phyloP scores from a whole-genome alignment of 2,888 invertebrate species.

The Lasiommata megera region DNA sequence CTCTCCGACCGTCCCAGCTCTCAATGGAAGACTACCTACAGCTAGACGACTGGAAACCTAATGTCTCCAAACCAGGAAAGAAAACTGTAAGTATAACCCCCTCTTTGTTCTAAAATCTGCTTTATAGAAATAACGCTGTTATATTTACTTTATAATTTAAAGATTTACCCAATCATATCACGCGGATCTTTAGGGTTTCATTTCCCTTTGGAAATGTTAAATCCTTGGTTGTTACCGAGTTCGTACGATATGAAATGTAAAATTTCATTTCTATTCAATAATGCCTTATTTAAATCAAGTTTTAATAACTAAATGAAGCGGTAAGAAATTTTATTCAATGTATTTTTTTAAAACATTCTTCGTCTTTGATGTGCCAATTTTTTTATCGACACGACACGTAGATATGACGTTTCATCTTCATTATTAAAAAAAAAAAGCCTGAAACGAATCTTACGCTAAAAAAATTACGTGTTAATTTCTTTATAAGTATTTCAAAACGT shows the following conservation, averaged over 20 bases:
- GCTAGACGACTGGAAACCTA: slow-evolving; percentile 88
- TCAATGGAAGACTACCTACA: slow-evolving; percentile 97
- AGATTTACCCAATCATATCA: background rate
- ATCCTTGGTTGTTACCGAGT: background rate
- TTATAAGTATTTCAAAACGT: background rate
- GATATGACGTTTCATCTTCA: background rate
- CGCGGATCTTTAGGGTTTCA: background rate
- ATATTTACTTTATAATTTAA: background rate
- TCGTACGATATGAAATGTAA: background rate
- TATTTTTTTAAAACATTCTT: background rate
- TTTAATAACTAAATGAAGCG: background rate
- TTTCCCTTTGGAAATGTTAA: slow-evolving; percentile 19
- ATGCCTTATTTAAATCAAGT: background rate
- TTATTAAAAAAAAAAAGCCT: background rate
- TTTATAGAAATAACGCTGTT: background rate
- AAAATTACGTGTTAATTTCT: background rate
- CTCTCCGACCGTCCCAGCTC: slow-evolving; percentile 84
- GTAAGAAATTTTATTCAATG: background rate
- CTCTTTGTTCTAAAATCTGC: background rate
- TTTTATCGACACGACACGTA: background rate
- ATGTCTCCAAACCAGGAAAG: slow-evolving; percentile 86
- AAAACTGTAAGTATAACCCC: slow-evolving; percentile 91
- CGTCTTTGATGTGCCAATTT: background rate
- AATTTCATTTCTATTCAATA: background rate
- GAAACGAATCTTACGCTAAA: background rate